Conservation (phyloP, 1,140 invertebrate species). For the Rhopalosiphum padi region DNA sequence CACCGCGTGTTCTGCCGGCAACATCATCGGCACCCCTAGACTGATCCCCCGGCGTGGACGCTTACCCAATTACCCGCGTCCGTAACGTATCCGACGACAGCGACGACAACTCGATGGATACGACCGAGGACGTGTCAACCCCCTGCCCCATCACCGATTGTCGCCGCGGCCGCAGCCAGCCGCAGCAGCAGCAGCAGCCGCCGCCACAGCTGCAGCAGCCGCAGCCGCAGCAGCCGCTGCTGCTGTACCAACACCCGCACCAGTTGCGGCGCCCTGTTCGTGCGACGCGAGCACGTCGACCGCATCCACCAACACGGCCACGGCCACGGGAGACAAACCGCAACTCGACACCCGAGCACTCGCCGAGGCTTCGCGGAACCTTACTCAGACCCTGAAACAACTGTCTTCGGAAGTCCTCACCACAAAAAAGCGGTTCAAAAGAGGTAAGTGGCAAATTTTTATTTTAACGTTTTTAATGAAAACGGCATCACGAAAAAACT, state of each 20-base stretch:
- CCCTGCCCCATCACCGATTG: constrained; percentile 1
- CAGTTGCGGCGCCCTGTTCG: constrained; percentile 53
- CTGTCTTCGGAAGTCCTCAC: constrained; percentile 87
- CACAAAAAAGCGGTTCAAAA: constrained; percentile 64
- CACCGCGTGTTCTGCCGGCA: constrained; percentile 60
- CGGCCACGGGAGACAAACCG: constrained; percentile 50
- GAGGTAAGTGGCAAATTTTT: constrained; percentile 13
- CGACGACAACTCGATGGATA: constrained; percentile 60
- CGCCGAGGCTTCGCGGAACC: constrained; percentile 86
- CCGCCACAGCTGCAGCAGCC: constrained; percentile 14
- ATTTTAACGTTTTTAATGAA: not conserved
- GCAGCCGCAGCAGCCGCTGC: constrained; percentile 33
- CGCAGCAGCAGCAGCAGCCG: constrained; percentile 55
- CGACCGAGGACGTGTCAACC: constrained; percentile 3
- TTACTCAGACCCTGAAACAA: constrained; percentile 89
- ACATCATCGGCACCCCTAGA: constrained; percentile 52
- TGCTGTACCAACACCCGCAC: constrained; percentile 56
- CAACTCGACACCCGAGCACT: constrained; percentile 76
- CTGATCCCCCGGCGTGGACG: constrained; percentile 56
- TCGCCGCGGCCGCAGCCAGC: constrained; percentile 21
- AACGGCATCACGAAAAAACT: not conserved
- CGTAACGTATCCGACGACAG: constrained; percentile 59
- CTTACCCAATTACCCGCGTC: constrained; percentile 55
- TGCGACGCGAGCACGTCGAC: constrained; percentile 59
- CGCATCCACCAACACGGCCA: constrained; percentile 47